Evolutionary conservation across 2,888 invertebrate genomes (phyloP).

Genomic region (Glaucopsyche alexis): DNA sequence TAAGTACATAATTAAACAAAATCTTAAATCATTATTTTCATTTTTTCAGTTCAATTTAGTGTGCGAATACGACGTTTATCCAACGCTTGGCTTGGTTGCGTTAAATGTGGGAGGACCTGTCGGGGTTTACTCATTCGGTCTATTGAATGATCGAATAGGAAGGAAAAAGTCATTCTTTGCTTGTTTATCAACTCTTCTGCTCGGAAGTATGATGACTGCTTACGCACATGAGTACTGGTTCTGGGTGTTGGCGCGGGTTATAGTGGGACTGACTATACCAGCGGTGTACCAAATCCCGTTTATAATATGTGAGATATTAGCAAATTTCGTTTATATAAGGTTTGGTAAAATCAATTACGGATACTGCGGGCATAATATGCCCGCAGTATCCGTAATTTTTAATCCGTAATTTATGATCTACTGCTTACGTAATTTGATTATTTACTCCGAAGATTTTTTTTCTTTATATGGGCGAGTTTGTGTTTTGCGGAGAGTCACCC

Average conservation of each 20-base stretch:
- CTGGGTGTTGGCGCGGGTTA: constrained; percentile 89
- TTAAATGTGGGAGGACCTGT: constrained; percentile 93
- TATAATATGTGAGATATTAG: constrained; percentile 88
- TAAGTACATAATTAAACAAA: too few relatives aligned
- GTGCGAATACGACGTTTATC: constrained; percentile 91
- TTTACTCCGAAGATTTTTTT: too few relatives aligned
- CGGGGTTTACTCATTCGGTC: constrained; percentile 93
- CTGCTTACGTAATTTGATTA: too few relatives aligned
- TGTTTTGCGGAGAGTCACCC: too few relatives aligned
- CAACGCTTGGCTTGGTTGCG: constrained; percentile 91
- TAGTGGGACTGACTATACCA: constrained; percentile 95
- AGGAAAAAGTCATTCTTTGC: constrained; percentile 91
- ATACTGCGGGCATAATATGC: too few relatives aligned
- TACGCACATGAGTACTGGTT: constrained; percentile 88
- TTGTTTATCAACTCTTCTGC: constrained; percentile 89
- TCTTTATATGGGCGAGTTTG: too few relatives aligned
- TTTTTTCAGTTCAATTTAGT: constrained; percentile 92
- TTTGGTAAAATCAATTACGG: too few relatives aligned
- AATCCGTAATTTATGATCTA: too few relatives aligned
- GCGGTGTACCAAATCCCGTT: constrained; percentile 97
- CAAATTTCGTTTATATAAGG: background rate
- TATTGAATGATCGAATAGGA: constrained; percentile 92
- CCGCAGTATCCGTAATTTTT: too few relatives aligned
- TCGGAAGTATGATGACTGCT: constrained; percentile 90
- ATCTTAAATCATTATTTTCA: background rate